Base-by-base conservation (phyloP, 1,140 invertebrate species). In the Drosophila malerkotliana region DNA sequence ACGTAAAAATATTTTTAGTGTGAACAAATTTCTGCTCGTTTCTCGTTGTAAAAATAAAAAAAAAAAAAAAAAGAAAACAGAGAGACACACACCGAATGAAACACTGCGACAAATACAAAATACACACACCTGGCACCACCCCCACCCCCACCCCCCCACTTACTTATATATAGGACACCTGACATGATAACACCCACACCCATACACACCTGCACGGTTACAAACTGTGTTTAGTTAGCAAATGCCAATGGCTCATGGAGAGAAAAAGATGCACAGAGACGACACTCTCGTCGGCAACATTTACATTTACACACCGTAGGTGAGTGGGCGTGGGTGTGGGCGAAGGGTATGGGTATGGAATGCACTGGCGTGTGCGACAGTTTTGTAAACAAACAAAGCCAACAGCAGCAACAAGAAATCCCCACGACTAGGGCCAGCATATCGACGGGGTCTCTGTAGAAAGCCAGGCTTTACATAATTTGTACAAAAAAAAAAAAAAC, bases 1-100 rank as follows among this genome's bases (percentile, higher is more conserved):
- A 87, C 73, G 82, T 81, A 87, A 74, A 84, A 84, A 87, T 84
- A 87, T 84, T 84, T 84, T 75, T 83, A 84, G 76, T 84, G 76
- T 72, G 80, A 83, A 83, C 59, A 83, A 84, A 84, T 83, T 71
- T 28, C 39, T 28, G 79, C 62, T 57, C 64, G 67, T 56, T 32
- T 62, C 61, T 56, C 51, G 41, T 49, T 69, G 63, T 41, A 57
- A 66, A 44, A 78, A 68, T 37, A 28, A 61, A 74, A 60, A 66
- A 44, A 78, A 68, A 28, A 26, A 26, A 26, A 5, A 26, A 26
- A 26, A n/a, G n/a, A 26, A 58, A 60, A 52, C 6, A 41, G 24
- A 34, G 54, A 57, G 52, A 59, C 62, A 69, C 55, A 57, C 63
- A 57, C 37, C 39, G 75, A 73, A 60, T 62, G 78, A 78, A 61